phyloP scores from a whole-genome alignment of 2,797 vertebrate genomes.

The Sternotherus odoratus region DNA sequence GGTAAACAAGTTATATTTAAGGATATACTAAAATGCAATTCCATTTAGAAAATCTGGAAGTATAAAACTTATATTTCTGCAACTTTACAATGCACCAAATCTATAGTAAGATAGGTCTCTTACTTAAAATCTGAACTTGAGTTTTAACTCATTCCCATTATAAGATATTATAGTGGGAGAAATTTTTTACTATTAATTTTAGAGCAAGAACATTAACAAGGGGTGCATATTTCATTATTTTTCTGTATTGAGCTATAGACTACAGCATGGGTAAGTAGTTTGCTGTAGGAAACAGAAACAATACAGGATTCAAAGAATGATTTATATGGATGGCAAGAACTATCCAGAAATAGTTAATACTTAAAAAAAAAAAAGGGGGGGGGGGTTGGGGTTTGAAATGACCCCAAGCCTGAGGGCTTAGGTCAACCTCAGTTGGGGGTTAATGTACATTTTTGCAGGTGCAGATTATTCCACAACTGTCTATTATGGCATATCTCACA shows the following conservation, averaged over 20 bases:
- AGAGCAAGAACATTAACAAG: neutral
- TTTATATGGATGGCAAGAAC: neutral
- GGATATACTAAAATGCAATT: neutral
- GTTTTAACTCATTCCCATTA: neutral
- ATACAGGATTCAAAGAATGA: neutral
- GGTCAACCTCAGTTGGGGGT: neutral
- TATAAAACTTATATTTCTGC: neutral
- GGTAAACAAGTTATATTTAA: neutral
- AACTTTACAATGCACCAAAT: neutral
- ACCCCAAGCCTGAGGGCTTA: fast-evolving
- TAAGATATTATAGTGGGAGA: neutral
- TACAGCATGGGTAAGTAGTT: neutral
- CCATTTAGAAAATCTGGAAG: neutral
- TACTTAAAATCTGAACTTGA: neutral
- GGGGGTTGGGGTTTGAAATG: too few relatives aligned
- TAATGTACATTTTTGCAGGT: neutral
- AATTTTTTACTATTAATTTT: neutral
- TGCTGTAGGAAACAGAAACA: neutral
- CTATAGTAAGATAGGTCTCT: neutral
- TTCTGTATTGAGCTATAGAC: neutral
- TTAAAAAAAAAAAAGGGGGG: neutral
- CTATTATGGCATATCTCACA: neutral
- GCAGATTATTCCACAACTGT: neutral
- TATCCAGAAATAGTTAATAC: neutral
- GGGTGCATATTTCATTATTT: neutral